Base-by-base conservation (phyloP, 2,797 vertebrate species). In the Gymnocypris eckloni region DNA sequence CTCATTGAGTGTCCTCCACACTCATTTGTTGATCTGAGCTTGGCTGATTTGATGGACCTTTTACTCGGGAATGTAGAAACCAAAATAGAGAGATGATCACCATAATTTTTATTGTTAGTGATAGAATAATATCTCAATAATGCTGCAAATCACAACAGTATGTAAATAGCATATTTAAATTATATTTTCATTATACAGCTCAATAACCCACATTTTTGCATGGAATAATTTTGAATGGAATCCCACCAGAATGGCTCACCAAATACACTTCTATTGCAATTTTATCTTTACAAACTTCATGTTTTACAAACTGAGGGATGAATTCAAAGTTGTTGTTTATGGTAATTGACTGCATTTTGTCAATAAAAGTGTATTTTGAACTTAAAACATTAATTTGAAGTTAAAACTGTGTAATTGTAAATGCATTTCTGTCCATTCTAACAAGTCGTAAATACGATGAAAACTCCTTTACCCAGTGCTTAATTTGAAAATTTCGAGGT, bases 21-120 rank as follows among this genome's bases (percentile, higher is more conserved):
- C 48, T 28, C 16, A 78, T 37, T 33, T 41, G 41, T 75, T 45
- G 39, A 82, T 48, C 41, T 33, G 28, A 48, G 33, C 39, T 33
- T 22, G 39, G 39, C 25, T 71, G 50, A 72, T 59, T 33, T 82
- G n/a, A 79, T 37, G 16, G 69, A 61, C 9, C 39, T 82, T 71
- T 41, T 56, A 82, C 39, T 61, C 37, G 45, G n/a, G 43, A 72
- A 82, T 54, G 20, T 39, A 54, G 20, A 70, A 54, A 81, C 33
- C 52, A 22, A 52, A 70, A 33, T 33, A 67, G 28, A 70, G 16
- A 66, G 13, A 52, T 6, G 2, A 54, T 18, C 18, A 41, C 22
- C 33, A 54, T 41, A 22, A 67, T 8, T 16, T 66, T 80, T 37
- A 50, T 37, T 50, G 25, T 67, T 50, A 50, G 10, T 37, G 25